These are phyloP conservation scores for Atlantisia rogersi DNA, from an alignment of 2,113 vertebrate species.

Conservation along the genomic window DNA sequence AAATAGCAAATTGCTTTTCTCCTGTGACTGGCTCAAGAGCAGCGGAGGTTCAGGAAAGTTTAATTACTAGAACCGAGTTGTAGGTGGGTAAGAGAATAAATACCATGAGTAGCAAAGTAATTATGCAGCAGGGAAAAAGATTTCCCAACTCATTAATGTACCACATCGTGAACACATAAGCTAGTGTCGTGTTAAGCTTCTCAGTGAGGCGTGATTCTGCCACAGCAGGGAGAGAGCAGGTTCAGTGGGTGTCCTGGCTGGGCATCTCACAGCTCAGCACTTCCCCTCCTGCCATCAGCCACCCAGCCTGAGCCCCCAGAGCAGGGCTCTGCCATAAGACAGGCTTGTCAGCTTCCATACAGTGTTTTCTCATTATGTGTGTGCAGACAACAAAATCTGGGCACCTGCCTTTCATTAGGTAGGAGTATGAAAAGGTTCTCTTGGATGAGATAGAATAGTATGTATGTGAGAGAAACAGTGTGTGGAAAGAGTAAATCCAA, in stretches of 20 bases:
- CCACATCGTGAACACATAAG: rapidly evolving
- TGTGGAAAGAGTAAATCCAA: not conserved
- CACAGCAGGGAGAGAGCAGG: rapidly evolving
- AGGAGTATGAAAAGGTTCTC: not conserved
- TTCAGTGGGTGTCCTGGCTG: not conserved
- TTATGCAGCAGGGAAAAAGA: not conserved
- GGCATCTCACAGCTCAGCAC: rapidly evolving
- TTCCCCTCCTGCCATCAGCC: not conserved
- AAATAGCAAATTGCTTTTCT: not conserved
- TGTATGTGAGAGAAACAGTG: not conserved
- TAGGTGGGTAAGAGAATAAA: not conserved
- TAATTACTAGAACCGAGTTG: not conserved
- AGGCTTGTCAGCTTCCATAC: rapidly evolving
- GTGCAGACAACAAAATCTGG: not conserved
- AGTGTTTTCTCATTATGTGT: rapidly evolving
- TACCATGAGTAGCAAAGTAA: not conserved
- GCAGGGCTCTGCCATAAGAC: rapidly evolving
- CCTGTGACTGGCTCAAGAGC: not conserved
- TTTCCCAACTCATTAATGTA: not conserved
- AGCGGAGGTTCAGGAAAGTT: not conserved
- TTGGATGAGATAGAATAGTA: rapidly evolving
- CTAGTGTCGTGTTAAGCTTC: rapidly evolving
- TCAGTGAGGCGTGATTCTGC: rapidly evolving
- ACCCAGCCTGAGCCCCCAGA: rapidly evolving
- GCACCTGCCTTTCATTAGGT: rapidly evolving